Evolutionary conservation across 1,140 invertebrate species (phyloP), one percentile per base, ranked within the genome.

Genomic region (Drosophila kohkoa): DNA sequence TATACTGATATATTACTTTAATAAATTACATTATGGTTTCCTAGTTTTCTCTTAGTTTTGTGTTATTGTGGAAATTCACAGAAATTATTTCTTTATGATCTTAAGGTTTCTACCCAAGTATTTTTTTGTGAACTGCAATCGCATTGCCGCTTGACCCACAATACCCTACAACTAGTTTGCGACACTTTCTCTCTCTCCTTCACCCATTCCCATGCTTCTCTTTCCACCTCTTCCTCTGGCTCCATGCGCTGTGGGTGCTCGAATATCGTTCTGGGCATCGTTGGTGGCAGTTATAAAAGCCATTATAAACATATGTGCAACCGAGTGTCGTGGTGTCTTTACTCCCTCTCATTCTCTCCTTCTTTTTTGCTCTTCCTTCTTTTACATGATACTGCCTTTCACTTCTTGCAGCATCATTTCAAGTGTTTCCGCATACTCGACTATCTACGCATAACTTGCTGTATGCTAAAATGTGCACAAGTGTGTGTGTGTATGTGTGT

Each of bases 291-390:
- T 85, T 83, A 87, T 68, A 78, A 88, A 79, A 71, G 71, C 77
- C 81, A 88, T 88, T 88, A 89, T 75, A 83, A 88, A 72, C 83
- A 88, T 88, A 88, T 88, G 85, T 88, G 81, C 52, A 48, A 66
- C 57, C 57, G 72, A 65, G 65, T 68, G 51, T 13, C 68, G 41
- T 63, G 45, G 55, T 58, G n/a, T 38, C 25, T 20, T 46, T 54
- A 28, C 49, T n/a, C 41, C 28, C 41, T 45, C 32, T 15, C 7
- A 11, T 13, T 38, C 16, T 38, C 32, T 49, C 58, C 6, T 5
- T 10, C 15, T 8, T 45, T 16, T 15, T 51, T 4, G 6, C 2
- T 6, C 11, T 6, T 28, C 46, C 3, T 48, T 51, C n/a, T 15
- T 15, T 25, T 25, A 25, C 20, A 25, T 28, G 15, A 11, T 25